Evolutionary conservation across 2,888 invertebrate species (phyloP).

Genomic region (Blastobasis adustella): DNA sequence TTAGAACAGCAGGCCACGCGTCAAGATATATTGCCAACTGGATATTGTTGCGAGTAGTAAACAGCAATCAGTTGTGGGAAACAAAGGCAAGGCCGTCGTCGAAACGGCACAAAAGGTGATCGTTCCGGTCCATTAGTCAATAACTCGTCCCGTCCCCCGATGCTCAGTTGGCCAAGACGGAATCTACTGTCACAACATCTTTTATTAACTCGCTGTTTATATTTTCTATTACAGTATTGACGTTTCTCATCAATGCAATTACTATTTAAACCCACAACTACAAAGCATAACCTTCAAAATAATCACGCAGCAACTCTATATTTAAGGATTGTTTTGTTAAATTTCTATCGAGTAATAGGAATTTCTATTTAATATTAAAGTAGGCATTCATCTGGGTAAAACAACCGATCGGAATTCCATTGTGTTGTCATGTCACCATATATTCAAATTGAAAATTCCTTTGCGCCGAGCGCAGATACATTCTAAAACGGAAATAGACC

Average conservation of each 20-base stretch:
- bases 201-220: no score
- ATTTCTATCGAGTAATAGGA: neutral
- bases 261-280: no score
- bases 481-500: no score
- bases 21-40: no score
- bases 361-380: neutral
- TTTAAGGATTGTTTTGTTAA: neutral
- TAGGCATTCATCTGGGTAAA: neutral
- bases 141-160: constrained; percentile 22
- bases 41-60: constrained; percentile 7
- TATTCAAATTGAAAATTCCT: no score
- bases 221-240: no score
- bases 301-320: neutral
- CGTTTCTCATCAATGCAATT: no score
- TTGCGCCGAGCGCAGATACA: no score
- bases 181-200: constrained; percentile 2
- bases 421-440: neutral
- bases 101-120: constrained; percentile 40
- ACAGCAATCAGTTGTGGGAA: constrained; percentile 9
- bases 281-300: no score
- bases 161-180: constrained; percentile 29
- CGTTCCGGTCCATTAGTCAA: constrained; percentile 51
- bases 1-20: no score
- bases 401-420: neutral
- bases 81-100: constrained; percentile 30